Percentiles rank a stretch among this genome's conserved stretches.
phyloP scores from a whole-genome alignment of 2,113 vertebrate species.

The Rhinolophus ferrumequinum region DNA sequence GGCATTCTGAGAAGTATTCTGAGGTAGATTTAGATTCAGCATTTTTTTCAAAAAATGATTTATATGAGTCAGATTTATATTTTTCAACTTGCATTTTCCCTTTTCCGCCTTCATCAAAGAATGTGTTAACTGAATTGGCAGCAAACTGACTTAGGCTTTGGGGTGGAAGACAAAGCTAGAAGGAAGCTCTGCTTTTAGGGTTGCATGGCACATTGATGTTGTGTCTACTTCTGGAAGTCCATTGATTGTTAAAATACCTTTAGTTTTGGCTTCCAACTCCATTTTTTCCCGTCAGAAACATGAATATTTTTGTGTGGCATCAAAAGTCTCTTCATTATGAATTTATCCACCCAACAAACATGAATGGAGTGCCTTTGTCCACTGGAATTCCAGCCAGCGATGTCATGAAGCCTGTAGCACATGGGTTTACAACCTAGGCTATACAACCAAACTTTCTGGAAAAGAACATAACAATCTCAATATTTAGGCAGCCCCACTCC shows the following conservation, averaged over 20 bases:
- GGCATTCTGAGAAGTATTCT: background rate
- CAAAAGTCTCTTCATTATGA: background rate
- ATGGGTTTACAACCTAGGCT: too few relatives aligned
- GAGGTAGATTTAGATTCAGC: background rate
- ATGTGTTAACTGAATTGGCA: background rate
- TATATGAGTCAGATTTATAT: background rate
- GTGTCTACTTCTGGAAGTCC: background rate
- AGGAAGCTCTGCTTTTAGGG: background rate
- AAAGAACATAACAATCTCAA: rapidly evolving
- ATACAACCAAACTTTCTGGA: background rate
- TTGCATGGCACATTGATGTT: background rate
- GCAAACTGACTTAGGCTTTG: background rate
- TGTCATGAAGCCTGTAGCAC: background rate
- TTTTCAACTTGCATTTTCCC: background rate
- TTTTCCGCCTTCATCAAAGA: background rate
- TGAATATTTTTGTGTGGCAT: background rate
- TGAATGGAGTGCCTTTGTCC: rapidly evolving
- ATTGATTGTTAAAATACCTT: background rate
- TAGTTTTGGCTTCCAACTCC: background rate
- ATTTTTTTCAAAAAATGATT: background rate
- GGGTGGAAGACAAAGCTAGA: background rate
- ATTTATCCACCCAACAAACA: background rate
- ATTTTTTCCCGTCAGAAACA: background rate
- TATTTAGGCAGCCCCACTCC: background rate
- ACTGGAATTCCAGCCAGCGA: background rate